Conservation (phyloP, 2,888 invertebrate species). For the Byasa hedistus region DNA sequence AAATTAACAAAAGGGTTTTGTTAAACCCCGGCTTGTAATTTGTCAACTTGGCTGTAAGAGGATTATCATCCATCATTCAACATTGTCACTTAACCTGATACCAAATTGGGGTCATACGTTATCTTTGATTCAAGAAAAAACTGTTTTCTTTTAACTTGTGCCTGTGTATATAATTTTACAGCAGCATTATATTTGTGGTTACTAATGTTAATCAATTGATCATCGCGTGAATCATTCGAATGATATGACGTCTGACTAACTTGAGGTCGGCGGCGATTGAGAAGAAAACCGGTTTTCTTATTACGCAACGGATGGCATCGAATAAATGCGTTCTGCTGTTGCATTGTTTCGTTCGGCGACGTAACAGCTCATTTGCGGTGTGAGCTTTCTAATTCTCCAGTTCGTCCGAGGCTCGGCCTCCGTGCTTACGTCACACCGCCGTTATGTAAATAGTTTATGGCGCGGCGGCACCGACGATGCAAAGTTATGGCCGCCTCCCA, state of each 20-base stretch:
- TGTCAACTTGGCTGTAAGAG: no score
- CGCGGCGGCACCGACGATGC: slow-evolving; percentile 13
- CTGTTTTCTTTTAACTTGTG: background rate
- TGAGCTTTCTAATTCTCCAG: slow-evolving; percentile 27
- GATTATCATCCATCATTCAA: no score
- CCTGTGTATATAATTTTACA: background rate
- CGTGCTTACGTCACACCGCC: slow-evolving; percentile 21
- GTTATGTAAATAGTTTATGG: slow-evolving; percentile 21
- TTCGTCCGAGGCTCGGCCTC: slow-evolving; percentile 13
- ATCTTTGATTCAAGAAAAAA: no score
- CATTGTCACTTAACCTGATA: no score
- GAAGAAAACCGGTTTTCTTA: slow-evolving; percentile 6
- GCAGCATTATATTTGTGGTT: background rate
- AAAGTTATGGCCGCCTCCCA: slow-evolving; percentile 15
- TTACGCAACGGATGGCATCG: slow-evolving; percentile 22
- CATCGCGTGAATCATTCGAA: slow-evolving; percentile 8
- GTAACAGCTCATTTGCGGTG: slow-evolving; percentile 24
- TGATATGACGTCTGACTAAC: background rate
- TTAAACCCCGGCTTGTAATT: no score
- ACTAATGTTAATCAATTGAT: slow-evolving; percentile 6
- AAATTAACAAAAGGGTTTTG: no score
- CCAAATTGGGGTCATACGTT: no score
- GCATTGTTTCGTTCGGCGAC: slow-evolving; percentile 23
- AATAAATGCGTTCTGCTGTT: slow-evolving; percentile 14
- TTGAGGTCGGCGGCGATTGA: background rate